Base-by-base conservation (phyloP, 2,888 invertebrate genomes). In the Thera obeliscata region DNA sequence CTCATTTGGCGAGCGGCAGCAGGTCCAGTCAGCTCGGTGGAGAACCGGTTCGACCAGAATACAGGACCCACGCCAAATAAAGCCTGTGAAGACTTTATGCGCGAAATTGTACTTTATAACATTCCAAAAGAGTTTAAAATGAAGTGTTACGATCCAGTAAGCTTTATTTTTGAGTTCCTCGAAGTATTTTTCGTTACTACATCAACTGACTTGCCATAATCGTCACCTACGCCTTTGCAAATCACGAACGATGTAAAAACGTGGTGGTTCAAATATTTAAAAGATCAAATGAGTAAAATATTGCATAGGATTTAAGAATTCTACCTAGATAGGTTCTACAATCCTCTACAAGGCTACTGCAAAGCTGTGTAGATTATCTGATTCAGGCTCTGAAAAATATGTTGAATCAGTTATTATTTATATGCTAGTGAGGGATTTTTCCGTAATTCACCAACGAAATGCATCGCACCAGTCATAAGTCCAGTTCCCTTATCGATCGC, bases 21-120 rank as follows among this genome's bases (percentile, higher is more conserved):
- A 89, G 89, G 90, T 90, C 90, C 91, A 89, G 86, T 89, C 85
- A 86, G 87, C 87, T 87, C 87, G 83, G 77, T 87, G 77, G 74
- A 78, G 79, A 92, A 93, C 93, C 93, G 93, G 93, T 93, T 84
- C 83, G 87, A 92, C 93, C 84, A 91, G 91, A 91, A 90, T 86
- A 85, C 85, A 84, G 84, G 84, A 85, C 83, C 85, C 83, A 86
- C 71, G 75, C 75, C 70, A 72, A 88, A 88, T 88, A 86, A 88
- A 88, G 83, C 81, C 83, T 81, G 83, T 84, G 67, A 64, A 52
- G 56, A 71, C 54, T 64, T 49, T 50, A 59, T 58, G 52, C 67
- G 61, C 71, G 58, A 66, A 73, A 57, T 56, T 64, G 62, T 38
- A 61, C 70, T 70, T 64, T 71, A 73, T 59, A 33, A 12, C 50